Evolutionary conservation across 1,140 invertebrate genomes (phyloP), one percentile per base, ranked within the genome.

Genomic region (Halictus rubicundus): DNA sequence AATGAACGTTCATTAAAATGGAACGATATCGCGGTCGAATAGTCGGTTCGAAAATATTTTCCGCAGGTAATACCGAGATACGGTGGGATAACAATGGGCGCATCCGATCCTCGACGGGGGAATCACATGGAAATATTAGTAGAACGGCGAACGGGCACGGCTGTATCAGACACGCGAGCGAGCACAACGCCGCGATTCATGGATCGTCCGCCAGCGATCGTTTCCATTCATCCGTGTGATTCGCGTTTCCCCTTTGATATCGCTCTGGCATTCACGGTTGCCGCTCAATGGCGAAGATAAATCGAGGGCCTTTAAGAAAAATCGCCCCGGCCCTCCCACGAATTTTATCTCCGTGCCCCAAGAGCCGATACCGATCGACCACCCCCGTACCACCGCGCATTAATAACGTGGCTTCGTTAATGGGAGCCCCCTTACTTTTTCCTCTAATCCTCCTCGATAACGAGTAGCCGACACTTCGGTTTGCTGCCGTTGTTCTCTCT

Each of bases 151-250:
- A 39, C 49, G n/a, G 54, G 10, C 57, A 59, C 23, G 32, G 25
- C 42, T 16, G 37, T 21, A 68, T 60, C 19, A 60, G 42, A 16
- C 46, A 14, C 32, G 61, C 60, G 52, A 66, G 32, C 57, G 73
- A 54, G 49, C 32, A 69, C 27, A 74, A 75, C 70, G 52, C 57
- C 32, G 60, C 69, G 71, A 69, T 83, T 84, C 80, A 84, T 76
- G 81, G 57, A 64, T 65, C 54, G 68, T 39, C 71, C 49, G 57
- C 19, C 54, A 57, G 63, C 74, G 66, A 74, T 78, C 84, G 68
- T 77, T 64, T 46, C 72, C 72, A 77, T 84, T 84, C 78, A 84
- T 68, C 75, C 86, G 75, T 77, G 42, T 83, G 84, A 88, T 87
- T 87, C 83, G 71, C 63, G 65, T 78, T 78, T 78, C 54, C 76